phyloP scores from a whole-genome alignment of 2,888 invertebrate genomes.

The Drosophila algonquin region DNA sequence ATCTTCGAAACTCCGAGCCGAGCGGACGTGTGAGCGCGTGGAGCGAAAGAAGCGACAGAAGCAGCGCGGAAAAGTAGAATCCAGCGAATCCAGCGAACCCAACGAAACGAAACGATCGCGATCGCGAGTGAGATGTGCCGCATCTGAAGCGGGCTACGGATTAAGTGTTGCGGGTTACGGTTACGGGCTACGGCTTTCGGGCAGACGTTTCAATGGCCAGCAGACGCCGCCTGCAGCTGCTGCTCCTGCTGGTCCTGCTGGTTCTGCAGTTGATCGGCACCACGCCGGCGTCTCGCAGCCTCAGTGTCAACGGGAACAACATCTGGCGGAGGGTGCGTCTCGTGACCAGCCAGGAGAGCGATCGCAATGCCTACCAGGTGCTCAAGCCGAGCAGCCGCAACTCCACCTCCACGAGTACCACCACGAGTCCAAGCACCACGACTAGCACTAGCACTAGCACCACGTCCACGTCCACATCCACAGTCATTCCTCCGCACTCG shows the following conservation, averaged over 20 bases:
- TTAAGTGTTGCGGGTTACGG: constrained; percentile 18
- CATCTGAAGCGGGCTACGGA: constrained; percentile 51
- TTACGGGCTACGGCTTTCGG: constrained; percentile 35
- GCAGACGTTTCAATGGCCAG: constrained; percentile 63
- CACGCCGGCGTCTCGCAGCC: constrained; percentile 63
- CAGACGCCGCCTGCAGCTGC: constrained; percentile 60
- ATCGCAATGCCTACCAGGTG: constrained; percentile 70
- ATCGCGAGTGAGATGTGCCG: constrained; percentile 64
- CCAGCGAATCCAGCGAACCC: constrained; percentile 12
- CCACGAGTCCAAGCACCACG: constrained; percentile 25
- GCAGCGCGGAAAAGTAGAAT: constrained; percentile 20
- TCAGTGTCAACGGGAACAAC: constrained; percentile 57
- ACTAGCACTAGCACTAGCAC: constrained; percentile 26
- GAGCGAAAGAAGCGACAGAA: constrained; percentile 39
- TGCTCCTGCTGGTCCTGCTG: constrained; percentile 59
- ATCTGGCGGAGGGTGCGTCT: constrained; percentile 71
- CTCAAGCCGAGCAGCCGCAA: constrained; percentile 54
- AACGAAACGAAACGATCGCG: constrained; percentile 14
- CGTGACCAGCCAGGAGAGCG: constrained; percentile 69
- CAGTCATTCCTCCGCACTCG: constrained; percentile 27
- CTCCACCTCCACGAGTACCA: constrained; percentile 20
- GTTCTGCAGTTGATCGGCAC: constrained; percentile 65
- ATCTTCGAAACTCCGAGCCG: constrained; percentile 70
- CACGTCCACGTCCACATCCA: constrained; percentile 27
- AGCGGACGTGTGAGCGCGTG: constrained; percentile 72